These are phyloP conservation scores for Eulemur rubriventer DNA, from an alignment of 2,797 vertebrate genomes.

Conservation along the genomic window DNA sequence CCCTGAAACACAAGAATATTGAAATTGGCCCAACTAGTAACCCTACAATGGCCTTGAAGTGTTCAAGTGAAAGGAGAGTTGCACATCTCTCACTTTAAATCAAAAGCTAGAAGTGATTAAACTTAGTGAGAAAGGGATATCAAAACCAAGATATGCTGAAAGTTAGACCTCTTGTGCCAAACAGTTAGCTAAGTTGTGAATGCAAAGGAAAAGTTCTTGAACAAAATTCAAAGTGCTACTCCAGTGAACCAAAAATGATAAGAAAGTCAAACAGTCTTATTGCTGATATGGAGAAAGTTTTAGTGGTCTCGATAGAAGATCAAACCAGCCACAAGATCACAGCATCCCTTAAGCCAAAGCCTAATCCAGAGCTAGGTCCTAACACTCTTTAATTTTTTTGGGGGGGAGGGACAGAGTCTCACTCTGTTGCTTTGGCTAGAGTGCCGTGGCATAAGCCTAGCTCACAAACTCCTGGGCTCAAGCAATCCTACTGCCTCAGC, in stretches of 20 bases:
- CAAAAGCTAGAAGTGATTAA: neutral
- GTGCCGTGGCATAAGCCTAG: too few relatives aligned
- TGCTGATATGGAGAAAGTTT: neutral
- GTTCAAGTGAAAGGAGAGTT: neutral
- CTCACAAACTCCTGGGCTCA: too few relatives aligned
- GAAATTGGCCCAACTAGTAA: neutral
- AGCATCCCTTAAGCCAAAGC: neutral
- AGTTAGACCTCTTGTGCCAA: neutral
- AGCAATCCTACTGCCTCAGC: too few relatives aligned
- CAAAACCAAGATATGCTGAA: neutral
- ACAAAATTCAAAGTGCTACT: neutral
- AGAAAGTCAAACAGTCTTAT: neutral
- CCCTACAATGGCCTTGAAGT: neutral
- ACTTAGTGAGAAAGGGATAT: too few relatives aligned
- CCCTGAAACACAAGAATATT: neutral
- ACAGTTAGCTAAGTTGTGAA: neutral
- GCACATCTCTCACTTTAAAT: neutral
- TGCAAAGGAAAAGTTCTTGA: neutral
- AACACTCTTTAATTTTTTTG: neutral
- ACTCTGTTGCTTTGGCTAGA: too few relatives aligned
- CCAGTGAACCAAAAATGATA: neutral
- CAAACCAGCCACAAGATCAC: neutral
- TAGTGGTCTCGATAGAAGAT: neutral
- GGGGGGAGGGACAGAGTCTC: too few relatives aligned
- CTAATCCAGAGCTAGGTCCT: neutral